Base-by-base conservation (phyloP, 2,113 vertebrate species). In the Calcarius ornatus region DNA sequence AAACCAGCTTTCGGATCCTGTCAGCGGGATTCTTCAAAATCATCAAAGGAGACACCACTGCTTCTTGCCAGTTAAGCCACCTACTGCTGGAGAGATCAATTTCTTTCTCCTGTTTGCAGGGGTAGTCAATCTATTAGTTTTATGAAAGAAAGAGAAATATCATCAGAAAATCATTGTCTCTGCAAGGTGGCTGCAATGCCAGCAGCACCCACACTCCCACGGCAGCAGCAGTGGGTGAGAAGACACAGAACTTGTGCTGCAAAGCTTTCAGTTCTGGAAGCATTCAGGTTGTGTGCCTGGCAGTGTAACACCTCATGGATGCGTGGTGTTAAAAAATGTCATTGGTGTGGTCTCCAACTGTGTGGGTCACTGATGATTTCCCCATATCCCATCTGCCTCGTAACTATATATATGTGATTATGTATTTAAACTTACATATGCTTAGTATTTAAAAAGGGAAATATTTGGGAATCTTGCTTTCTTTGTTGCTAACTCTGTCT, bases 21-120 rank as follows among this genome's bases (percentile, higher is more conserved):
- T 81, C 91, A 94, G 86, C 3, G 14, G 50, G 43, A 88, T 93
- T 78, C 88, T 97, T 96, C 63, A 73, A 94, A 96, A 94, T 95
- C 56, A 92, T 72, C 86, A 85, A 64, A 88, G 69, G 40, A 82
- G 28, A 85, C 86, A 81, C 60, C 42, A 80, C 27, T 82, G 38
- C 56, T 94, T 77, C 70, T 94, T 96, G 83, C 57, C 71, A 95
- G 71, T 77, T 85, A 95, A 95, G 50, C 40, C 57, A 87, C 78
- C 71, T 95, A 90, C 47, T 88, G 73, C 69, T 80, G 75, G 51
- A 95, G 64, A 92, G 51, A 78, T 92, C 53, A 86, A 59, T 95
- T 95, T 90, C 85, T 53, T 82, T 33, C 63, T 89, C 28, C 53
- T 86, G 22, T 86, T 89, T 33, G 45, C 51, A 71, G 35, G 42